Conservation (phyloP, 2,113 vertebrate genomes). For the Tetraodon nigroviridis region DNA sequence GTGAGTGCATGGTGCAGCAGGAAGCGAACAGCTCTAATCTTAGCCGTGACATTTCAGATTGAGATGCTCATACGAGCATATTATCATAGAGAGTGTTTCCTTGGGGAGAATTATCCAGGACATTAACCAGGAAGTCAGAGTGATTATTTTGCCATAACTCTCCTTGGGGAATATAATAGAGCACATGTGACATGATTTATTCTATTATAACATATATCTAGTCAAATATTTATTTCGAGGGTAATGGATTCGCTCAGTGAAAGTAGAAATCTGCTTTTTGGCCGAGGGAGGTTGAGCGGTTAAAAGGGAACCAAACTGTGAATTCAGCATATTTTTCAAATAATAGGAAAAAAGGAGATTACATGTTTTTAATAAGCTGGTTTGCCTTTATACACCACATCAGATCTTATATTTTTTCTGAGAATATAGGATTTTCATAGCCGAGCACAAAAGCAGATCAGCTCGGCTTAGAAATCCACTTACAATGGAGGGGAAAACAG, state of each 20-base stretch:
- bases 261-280: slow-evolving; percentile 26
- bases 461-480: slow-evolving; percentile 56
- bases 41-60: slow-evolving; percentile 66
- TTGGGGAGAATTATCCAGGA: slow-evolving; percentile 71
- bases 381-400: slow-evolving; percentile 44
- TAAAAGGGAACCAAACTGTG: slow-evolving; percentile 27
- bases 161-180: slow-evolving; percentile 59
- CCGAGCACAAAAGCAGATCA: slow-evolving; percentile 63
- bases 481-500: slow-evolving; percentile 24
- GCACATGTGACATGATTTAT: slow-evolving; percentile 63
- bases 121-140: slow-evolving; percentile 73
- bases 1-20: slow-evolving; percentile 14
- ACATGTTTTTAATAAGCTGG: slow-evolving; percentile 41
- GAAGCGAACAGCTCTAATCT: slow-evolving; percentile 31
- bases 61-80: slow-evolving; percentile 60
- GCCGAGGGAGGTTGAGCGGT: too few relatives aligned
- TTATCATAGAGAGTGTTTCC: slow-evolving; percentile 74
- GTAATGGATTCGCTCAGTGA: slow-evolving; percentile 57
- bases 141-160: slow-evolving; percentile 61
- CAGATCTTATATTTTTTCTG: slow-evolving; percentile 42
- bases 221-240: slow-evolving; percentile 64
- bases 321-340: slow-evolving; percentile 12
- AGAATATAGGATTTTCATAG: slow-evolving; percentile 56
- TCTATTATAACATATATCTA: slow-evolving; percentile 56
- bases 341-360: slow-evolving; percentile 9